phyloP scores from a whole-genome alignment of 1,140 invertebrate species.

The Euglossa dilemma region DNA sequence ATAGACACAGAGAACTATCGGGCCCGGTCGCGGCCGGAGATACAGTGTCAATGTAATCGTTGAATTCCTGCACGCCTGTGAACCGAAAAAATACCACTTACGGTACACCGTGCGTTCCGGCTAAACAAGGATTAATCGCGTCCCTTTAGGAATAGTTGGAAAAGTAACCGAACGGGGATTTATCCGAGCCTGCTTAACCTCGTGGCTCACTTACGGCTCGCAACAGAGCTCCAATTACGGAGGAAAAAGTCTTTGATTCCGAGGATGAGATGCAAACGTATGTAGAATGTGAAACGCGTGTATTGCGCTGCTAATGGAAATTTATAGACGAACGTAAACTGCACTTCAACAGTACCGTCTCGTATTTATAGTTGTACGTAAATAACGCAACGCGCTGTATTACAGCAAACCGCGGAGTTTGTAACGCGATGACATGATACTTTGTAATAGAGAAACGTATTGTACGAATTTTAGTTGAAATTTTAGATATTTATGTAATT shows the following conservation, averaged over 20 bases:
- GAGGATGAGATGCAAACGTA: background rate
- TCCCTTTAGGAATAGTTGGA: background rate
- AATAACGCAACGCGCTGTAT: too few species aligned
- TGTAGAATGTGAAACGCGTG: too few species aligned
- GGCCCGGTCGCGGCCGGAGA: background rate
- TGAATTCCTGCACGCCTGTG: conserved; percentile 18
- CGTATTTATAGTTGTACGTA: too few species aligned
- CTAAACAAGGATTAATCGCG: background rate
- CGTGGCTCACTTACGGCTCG: conserved; percentile 27
- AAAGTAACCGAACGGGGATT: background rate
- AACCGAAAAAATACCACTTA: background rate
- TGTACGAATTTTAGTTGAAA: too few species aligned
- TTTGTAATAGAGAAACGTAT: too few species aligned
- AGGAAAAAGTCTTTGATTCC: conserved; percentile 16
- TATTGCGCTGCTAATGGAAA: too few species aligned
- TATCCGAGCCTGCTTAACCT: conserved; percentile 22
- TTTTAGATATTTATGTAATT: too few species aligned
- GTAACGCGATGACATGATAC: too few species aligned
- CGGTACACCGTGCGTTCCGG: background rate
- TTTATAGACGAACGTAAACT: too few species aligned
- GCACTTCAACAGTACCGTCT: too few species aligned
- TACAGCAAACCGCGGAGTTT: too few species aligned
- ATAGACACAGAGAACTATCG: conserved; percentile 28
- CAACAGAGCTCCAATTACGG: background rate
- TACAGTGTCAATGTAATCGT: conserved; percentile 8